Evolutionary conservation across 2,888 invertebrate species (phyloP), one percentile per base, ranked within the genome.

Genomic region (Chirona hameri): DNA sequence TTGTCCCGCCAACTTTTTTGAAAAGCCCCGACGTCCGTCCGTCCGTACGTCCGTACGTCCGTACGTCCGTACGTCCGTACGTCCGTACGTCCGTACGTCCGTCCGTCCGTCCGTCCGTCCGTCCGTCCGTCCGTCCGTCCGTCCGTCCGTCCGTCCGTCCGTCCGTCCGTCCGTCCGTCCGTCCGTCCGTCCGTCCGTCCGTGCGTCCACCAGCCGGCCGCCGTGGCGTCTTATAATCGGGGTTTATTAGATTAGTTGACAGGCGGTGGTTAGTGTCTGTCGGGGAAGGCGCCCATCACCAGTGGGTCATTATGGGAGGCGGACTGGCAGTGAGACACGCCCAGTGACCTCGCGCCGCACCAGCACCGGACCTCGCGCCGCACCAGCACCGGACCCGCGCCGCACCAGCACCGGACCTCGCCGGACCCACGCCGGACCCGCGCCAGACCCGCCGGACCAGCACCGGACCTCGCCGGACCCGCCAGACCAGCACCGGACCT

Each of bases 201-300:
- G 57, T 57, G 12, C 18, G 57, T 18, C 21, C 57, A 4, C 14
- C 57, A 4, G 57, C 57, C 18, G 1, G 0, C 21, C 21, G 57
- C 21, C 24, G 57, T 7, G 21, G 57, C 7, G 57, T 21, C 24
- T 18, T 14, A 57, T 15, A 15, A 29, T 29, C 69, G 29, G 69
- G 69, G 69, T 69, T 69, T 69, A 69, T 69, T 69, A 69, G 69
- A 69, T 69, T 69, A 69, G 69, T 69, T 69, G 69, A 69, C 69
- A 69, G 69, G 69, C n/a, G 29, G 69, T 69, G n/a, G 29, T 69
- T 69, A 69, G 15, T n/a, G 69, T n/a, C 29, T 14, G 69, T 15
- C 14, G 69, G 69, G 12, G 48, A 48, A 12, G 9, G 48, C 48
- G 48, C 12, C 7, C 48, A 48, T 48, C 48, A 48, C 9, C 48